Percentiles rank a stretch among this genome's conserved stretches.
These are phyloP conservation scores for Tonatia bakeri DNA, from an alignment of 2,113 vertebrate species.

Conservation along the genomic window DNA sequence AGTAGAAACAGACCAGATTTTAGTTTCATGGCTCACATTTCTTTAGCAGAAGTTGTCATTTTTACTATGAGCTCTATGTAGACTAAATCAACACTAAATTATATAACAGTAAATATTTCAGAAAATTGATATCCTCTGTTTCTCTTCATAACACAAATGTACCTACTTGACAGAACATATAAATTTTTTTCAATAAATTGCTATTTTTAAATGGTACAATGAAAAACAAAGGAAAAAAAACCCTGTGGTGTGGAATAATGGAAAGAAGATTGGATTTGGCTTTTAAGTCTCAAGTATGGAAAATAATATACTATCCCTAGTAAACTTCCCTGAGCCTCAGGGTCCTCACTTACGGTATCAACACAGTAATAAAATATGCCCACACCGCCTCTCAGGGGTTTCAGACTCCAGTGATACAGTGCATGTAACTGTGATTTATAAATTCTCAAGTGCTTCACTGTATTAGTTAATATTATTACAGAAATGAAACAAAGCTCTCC, in stretches of 20 bases:
- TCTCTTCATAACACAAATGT: neutral
- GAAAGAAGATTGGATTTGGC: neutral
- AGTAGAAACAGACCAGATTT: neutral
- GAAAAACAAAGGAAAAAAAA: neutral
- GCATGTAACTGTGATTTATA: neutral
- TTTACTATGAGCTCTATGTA: neutral
- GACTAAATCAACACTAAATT: neutral
- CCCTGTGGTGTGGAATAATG: neutral
- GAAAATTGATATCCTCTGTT: neutral
- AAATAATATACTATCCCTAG: neutral
- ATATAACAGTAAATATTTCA: neutral
- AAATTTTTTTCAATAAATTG: neutral
- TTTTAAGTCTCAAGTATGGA: neutral
- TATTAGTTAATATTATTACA: slow-evolving; percentile 57
- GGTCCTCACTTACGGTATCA: slow-evolving; percentile 11
- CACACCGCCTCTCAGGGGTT: neutral
- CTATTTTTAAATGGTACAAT: neutral
- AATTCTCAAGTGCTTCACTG: slow-evolving; percentile 31
- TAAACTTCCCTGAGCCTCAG: neutral
- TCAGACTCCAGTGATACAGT: slow-evolving; percentile 1
- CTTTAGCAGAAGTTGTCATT: neutral
- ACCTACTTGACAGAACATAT: neutral
- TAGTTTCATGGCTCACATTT: neutral
- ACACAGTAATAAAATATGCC: neutral
- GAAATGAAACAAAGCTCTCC: slow-evolving; percentile 19